Evolutionary conservation across 2,888 invertebrate genomes (phyloP), one percentile per base, ranked within the genome.

Genomic region (Sipha maydis): DNA sequence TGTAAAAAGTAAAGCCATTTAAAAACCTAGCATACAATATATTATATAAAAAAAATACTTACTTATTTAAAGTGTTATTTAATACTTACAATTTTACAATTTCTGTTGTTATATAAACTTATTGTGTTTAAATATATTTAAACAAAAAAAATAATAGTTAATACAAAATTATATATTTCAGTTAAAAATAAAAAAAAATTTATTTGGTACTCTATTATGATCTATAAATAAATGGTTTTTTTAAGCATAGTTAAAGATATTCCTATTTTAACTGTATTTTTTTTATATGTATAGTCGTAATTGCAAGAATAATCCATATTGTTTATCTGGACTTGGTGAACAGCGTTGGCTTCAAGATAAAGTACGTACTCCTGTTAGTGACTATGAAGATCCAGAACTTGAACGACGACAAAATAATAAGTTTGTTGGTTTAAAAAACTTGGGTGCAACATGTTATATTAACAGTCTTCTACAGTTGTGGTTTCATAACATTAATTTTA

Each of bases 361-460:
- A 88, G 92, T 93, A 19, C 92, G 93, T 9, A 92, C 92, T 90
- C 92, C 91, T 48, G 91, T 90, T 69, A 91, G 92, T 11, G 90
- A 92, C 54, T 89, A 89, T n/a, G 90, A 91, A 61, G 91, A 91
- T 71, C 90, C 91, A 14, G 91, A 91, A 31, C 88, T 90, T 54
- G 92, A 93, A 90, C 91, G 92, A 90, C 91, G 93, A 19, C 91
- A 92, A 89, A 92, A 92, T n/a, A 92, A 92, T 0, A 92, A 92
- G 76, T 94, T 93, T 91, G 94, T 93, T 34, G 94, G 94, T 3
- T 91, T 94, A 89, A 93, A 93, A 91, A 94, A 94, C 91, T 92
- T 94, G 67, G 94, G 95, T 83, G 94, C 94, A 25, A 95, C 94
- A 1, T 95, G 94, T 91, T 95, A 95, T 91, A 94, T 94, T 9